phyloP scores from a whole-genome alignment of 2,113 vertebrate genomes.

The Hydrolagus affinis region DNA sequence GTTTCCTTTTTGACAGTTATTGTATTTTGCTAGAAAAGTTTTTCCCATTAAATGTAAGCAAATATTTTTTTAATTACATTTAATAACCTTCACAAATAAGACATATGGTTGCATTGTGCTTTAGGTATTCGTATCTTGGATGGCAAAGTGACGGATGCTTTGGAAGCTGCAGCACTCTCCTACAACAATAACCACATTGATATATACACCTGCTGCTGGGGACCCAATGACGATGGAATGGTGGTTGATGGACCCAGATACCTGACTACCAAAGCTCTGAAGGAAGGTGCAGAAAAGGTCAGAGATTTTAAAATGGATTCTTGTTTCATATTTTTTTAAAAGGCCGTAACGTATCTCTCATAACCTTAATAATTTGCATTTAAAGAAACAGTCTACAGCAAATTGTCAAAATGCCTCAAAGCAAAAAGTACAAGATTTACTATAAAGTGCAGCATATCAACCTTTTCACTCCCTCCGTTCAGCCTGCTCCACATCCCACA shows the following conservation, averaged over 20 bases:
- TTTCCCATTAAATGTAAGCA: no score
- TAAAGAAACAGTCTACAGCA: not conserved
- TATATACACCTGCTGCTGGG: constrained; percentile 40
- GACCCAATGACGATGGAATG: constrained; percentile 37
- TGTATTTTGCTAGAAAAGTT: not conserved
- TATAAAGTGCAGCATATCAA: no score
- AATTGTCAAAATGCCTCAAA: no score
- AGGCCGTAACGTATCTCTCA: no score
- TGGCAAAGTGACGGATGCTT: constrained; percentile 34
- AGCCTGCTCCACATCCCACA: no score
- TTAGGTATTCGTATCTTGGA: constrained; percentile 39
- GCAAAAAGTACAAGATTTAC: no score
- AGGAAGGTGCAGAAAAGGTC: constrained; percentile 37
- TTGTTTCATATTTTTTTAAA: not conserved
- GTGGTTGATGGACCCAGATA: constrained; percentile 37
- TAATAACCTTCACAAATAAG: no score
- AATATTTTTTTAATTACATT: no score
- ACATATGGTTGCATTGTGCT: not conserved
- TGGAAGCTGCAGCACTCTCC: constrained; percentile 33
- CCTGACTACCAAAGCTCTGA: constrained; percentile 37
- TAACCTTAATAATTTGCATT: no score
- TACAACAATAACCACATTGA: constrained; percentile 36
- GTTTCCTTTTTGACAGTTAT: not conserved
- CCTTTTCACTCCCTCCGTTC: no score
- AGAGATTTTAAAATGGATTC: not conserved